These are phyloP conservation scores for Nemapogon koenigi DNA, from an alignment of 2,888 invertebrate genomes.

Conservation along the genomic window DNA sequence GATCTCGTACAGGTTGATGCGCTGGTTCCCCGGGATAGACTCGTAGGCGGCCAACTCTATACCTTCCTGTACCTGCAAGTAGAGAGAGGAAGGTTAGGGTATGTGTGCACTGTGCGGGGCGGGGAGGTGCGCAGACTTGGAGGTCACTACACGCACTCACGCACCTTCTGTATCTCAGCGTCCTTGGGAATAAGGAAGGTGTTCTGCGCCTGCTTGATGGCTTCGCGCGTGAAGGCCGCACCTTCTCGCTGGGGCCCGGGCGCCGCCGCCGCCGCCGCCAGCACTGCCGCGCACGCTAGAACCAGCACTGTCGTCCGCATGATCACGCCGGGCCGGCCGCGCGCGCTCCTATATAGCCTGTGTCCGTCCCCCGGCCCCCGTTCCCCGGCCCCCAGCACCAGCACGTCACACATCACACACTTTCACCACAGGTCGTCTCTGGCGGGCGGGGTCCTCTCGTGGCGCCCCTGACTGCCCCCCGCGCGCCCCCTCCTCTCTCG, in stretches of 20 bases:
- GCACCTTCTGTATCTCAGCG: conserved; percentile 83
- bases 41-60: conserved; percentile 87
- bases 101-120: conserved; percentile 10
- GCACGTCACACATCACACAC: too few relatives aligned
- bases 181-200: conserved; percentile 86
- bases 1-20: conserved; percentile 83
- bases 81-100: conserved; percentile 13
- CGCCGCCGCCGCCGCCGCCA: conserved; percentile 52
- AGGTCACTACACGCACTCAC: conserved; percentile 1
- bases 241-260: conserved; percentile 80
- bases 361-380: conserved; percentile 16
- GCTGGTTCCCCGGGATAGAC: conserved; percentile 84
- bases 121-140: neutral
- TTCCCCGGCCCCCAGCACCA: conserved; percentile 29
- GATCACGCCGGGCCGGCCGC: conserved; percentile 50
- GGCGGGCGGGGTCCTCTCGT: too few relatives aligned
- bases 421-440: too few relatives aligned
- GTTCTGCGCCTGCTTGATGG: conserved; percentile 86
- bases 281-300: conserved; percentile 18
- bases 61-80: conserved; percentile 76
- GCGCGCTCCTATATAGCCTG: conserved; percentile 30
- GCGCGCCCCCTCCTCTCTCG: too few relatives aligned
- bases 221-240: conserved; percentile 83
- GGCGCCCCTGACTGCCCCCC: too few relatives aligned
- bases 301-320: conserved; percentile 21